Evolutionary conservation across 2,888 invertebrate genomes (phyloP), one percentile per base, ranked within the genome.

Genomic region (Oxystoma pomonae): DNA sequence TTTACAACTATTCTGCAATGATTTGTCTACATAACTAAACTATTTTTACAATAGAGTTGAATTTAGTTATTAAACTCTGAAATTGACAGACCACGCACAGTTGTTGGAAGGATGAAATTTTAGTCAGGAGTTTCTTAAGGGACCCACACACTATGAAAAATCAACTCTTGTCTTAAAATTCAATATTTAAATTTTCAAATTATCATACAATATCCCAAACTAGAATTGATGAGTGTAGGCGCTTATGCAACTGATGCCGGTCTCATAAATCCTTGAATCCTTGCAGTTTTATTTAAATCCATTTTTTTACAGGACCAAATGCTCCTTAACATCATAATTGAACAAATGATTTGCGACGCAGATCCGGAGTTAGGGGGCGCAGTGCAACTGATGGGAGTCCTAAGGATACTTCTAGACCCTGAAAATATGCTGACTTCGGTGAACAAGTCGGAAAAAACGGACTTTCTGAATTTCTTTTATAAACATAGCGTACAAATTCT

Each of bases 381-480:
- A 63, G 95, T 98, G 71, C 98, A 98, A 83, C 85, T 99, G 68
- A 95, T 96, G 87, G 95, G 96, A 62, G 95, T 98, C 60, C 83
- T 98, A 51, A 89, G 96, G 76, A 88, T 97, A 71, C 84, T 98
- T 35, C 85, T 98, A 58, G 98, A 98, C 81, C 98, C 98, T 5
- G 98, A 98, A 80, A 98, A 98, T 80, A 98, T 98, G 98, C 84
- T 98, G 69, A 90, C 94, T 63, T 89, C 93, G 61, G 89, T 91
- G 61, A 94, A 94, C 81, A 96, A 96, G 82, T 93, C 95, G 63
- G 98, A 99, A 83, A 98, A 98, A 81, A 93, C 95, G 17, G 98
- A 99, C 81, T 99, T 99, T 81, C 86, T 99, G 62, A 94, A 93
- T 81, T 96, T 97, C 81, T 99, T 99, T 83, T 99, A 99, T 83